Evolutionary conservation across 2,113 vertebrate species (phyloP), one percentile per base, ranked within the genome.

Genomic region (Opisthocomus hoazin): DNA sequence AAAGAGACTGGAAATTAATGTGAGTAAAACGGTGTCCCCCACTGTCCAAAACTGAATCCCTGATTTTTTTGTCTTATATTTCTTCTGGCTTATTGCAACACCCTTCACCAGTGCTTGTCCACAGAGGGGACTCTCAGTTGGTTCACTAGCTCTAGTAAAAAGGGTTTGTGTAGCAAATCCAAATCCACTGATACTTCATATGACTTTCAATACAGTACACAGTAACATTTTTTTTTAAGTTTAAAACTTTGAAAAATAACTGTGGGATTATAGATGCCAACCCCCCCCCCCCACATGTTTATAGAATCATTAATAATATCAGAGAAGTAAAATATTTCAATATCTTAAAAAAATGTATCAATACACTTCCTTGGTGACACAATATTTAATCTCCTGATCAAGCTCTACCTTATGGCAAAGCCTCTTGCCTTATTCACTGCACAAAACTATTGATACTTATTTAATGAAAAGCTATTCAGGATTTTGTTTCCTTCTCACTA

Each of bases 261-360:
- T 32, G 10, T 27, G 22, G 15, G 23, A 50, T 50, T 63, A n/a
- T 10, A 56, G 23, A 87, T 36, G 14, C 3, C 87, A 78, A 64
- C 1, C 2, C 4, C 5, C 18, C 1, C 22, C 1, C 2, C 4
- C 5, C 18, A 1, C 22, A 9, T 6, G 3, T 30, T 85, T 93
- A 88, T 60, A 79, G n/a, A 87, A 12, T 9, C 19, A 30, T 71
- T 78, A 84, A 75, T 53, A 78, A 24, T 41, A 90, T 23, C 76
- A 73, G 9, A 78, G 56, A 66, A 94, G 8, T 39, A 50, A 90
- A 89, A 74, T 26, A 69, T 20, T 65, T 26, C 8, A 39, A 9
- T 74, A 73, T 57, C 27, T 74, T 70, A 22, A 57, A 79, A 79
- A 85, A 69, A 66, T 50, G 27, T 32, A 70, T 54, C 32, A 75